Evolutionary conservation across 2,888 invertebrate genomes (phyloP).

Genomic region (Dastarcus helophoroides): DNA sequence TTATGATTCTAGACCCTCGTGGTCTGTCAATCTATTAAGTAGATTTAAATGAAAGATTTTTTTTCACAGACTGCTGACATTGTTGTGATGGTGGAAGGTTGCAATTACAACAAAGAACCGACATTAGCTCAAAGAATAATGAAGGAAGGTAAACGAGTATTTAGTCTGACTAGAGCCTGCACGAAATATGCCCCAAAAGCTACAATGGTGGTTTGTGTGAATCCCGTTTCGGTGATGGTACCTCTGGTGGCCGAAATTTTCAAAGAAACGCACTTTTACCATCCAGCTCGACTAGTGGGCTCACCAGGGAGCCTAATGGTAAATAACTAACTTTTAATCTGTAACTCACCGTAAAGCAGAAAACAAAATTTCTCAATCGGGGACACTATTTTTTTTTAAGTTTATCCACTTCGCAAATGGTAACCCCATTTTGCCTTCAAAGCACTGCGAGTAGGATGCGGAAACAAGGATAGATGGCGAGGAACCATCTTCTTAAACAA

Average conservation of each 20-base stretch:
- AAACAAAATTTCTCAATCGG: too few species aligned
- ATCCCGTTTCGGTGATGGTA: conserved; percentile 45
- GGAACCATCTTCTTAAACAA: too few species aligned
- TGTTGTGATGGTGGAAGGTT: conserved; percentile 17
- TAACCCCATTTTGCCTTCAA: too few species aligned
- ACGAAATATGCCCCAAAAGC: conserved; percentile 44
- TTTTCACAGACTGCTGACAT: conserved; percentile 34
- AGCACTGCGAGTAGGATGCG: too few species aligned
- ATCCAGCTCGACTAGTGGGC: conserved; percentile 33
- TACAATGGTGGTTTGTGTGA: conserved; percentile 40
- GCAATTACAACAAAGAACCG: conserved; percentile 11
- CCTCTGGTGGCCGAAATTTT: conserved; percentile 42
- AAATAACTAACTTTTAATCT: too few species aligned
- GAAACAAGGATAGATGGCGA: too few species aligned
- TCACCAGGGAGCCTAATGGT: conserved; percentile 29
- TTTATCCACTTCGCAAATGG: too few species aligned
- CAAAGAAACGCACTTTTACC: conserved; percentile 31
- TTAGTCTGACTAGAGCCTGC: conserved; percentile 37
- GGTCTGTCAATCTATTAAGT: too few species aligned
- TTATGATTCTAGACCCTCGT: too few species aligned
- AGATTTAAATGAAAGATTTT: too few species aligned
- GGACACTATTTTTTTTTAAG: too few species aligned
- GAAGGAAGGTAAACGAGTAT: conserved; percentile 26
- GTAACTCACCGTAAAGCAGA: too few species aligned
- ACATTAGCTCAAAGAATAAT: conserved; percentile 22